These are phyloP conservation scores for Dermochelys coriacea DNA, from an alignment of 2,797 vertebrate species.

Conservation along the genomic window DNA sequence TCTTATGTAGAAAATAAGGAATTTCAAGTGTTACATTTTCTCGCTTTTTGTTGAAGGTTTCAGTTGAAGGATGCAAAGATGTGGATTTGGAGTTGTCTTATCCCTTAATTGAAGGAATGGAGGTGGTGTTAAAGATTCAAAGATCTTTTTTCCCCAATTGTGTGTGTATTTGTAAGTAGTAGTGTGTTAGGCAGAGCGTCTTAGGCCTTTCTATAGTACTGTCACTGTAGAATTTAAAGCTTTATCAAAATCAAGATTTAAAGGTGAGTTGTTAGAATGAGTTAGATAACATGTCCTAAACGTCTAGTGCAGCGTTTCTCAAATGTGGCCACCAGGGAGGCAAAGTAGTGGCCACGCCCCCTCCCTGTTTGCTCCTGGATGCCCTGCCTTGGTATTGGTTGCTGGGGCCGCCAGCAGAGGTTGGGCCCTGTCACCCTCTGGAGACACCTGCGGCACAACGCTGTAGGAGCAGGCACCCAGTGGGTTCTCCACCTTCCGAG, in stretches of 20 bases:
- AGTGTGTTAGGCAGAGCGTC: background rate
- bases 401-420: no score
- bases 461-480: no score
- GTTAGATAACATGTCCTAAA: background rate
- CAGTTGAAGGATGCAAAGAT: background rate
- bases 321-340: no score
- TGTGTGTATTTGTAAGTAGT: background rate
- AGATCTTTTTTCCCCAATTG: background rate
- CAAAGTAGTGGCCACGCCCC: no score
- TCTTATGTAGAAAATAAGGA: background rate
- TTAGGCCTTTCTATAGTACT: background rate
- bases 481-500: no score
- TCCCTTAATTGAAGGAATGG: background rate
- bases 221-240: rapidly evolving
- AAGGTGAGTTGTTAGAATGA: background rate
- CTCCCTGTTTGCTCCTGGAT: no score
- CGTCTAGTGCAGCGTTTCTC: background rate
- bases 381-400: no score
- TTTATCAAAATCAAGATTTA: background rate
- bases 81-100: background rate
- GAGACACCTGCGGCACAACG: no score
- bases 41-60: background rate
- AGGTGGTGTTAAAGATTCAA: background rate
- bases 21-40: background rate
- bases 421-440: no score